phyloP scores from a whole-genome alignment of 2,888 invertebrate species.

The Plusia festucae region DNA sequence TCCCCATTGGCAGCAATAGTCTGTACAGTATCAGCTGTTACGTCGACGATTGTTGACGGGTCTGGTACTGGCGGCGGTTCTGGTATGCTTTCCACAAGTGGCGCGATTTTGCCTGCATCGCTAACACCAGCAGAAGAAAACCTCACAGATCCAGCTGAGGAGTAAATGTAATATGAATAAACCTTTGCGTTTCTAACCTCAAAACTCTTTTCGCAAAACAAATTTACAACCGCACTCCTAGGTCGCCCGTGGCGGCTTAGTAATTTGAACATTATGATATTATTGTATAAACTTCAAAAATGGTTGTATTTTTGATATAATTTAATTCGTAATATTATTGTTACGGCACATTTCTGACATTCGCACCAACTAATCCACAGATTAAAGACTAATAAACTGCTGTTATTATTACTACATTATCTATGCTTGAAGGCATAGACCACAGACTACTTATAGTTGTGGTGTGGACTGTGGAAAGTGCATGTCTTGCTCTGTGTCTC shows the following conservation, averaged over 20 bases:
- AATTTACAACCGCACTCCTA: conserved; percentile 77
- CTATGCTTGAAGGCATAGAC: no score
- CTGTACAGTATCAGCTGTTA: conserved; percentile 79
- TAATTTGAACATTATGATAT: conserved; percentile 80
- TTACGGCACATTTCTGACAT: conserved; percentile 70
- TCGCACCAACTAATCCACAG: no score
- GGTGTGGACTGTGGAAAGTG: no score
- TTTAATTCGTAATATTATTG: conserved; percentile 55
- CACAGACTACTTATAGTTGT: no score
- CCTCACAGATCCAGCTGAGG: conserved; percentile 77
- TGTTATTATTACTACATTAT: no score
- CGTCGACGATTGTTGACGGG: conserved; percentile 68
- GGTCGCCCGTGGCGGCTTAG: conserved; percentile 78
- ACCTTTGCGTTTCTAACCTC: conserved; percentile 86
- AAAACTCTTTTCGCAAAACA: conserved; percentile 80
- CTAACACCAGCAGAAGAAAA: conserved; percentile 74
- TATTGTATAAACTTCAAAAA: conserved; percentile 15
- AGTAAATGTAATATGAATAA: conserved; percentile 83
- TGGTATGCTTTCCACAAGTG: conserved; percentile 78
- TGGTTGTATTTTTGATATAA: conserved; percentile 27
- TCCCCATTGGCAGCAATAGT: conserved; percentile 90
- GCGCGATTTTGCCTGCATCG: conserved; percentile 71
- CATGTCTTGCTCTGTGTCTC: no score
- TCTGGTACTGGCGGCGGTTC: conserved; percentile 85
- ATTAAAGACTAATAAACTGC: no score